Conservation (phyloP, 2,113 vertebrate genomes). For the Crotalus helleri region DNA sequence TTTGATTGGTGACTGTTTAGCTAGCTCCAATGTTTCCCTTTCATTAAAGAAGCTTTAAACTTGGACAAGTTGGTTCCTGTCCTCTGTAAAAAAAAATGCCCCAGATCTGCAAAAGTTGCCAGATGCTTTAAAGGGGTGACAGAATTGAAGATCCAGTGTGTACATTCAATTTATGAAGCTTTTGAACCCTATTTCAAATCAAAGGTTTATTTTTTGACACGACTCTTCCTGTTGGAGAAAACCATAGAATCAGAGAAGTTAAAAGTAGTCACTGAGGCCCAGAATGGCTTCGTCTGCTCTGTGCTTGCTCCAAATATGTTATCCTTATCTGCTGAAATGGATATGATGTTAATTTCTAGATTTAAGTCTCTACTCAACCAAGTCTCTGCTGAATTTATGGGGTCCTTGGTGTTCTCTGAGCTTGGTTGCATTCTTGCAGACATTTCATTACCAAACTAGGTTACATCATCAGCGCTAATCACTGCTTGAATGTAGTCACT, state of each 20-base stretch:
- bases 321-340: neutral
- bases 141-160: neutral
- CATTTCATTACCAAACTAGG: neutral
- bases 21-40: neutral
- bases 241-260: neutral
- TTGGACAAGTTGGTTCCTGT: neutral
- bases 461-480: neutral
- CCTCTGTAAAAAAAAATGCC: neutral
- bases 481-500: neutral
- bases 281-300: neutral
- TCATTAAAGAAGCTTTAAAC: neutral
- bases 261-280: neutral
- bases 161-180: neutral
- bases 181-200: neutral
- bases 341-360: neutral
- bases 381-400: neutral
- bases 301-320: neutral
- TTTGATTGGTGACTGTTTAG: neutral
- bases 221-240: neutral
- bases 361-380: neutral
- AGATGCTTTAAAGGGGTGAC: neutral
- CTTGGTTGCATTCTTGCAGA: neutral
- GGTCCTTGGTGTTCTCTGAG: neutral
- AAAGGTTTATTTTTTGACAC: neutral
- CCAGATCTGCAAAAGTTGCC: neutral